These are phyloP conservation scores for Ranitomeya variabilis DNA, from an alignment of 2,113 vertebrate species.

Conservation along the genomic window DNA sequence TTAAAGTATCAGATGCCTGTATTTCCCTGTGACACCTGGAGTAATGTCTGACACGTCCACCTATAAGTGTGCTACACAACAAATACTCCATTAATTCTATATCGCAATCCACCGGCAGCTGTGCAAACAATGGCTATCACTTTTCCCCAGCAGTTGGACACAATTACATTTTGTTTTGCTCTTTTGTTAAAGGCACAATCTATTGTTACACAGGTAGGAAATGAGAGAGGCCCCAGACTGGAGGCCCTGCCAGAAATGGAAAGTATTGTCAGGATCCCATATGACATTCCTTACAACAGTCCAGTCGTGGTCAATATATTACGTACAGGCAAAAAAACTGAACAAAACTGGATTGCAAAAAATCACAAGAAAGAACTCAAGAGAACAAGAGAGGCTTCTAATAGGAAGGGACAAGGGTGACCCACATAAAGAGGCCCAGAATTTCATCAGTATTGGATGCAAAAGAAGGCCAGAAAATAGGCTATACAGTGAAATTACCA, in stretches of 20 bases:
- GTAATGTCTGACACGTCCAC: constrained; percentile 5
- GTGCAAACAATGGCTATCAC: constrained; percentile 33
- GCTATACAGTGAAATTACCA: no score
- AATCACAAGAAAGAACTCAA: background rate
- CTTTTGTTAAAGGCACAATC: constrained; percentile 19
- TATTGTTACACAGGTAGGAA: constrained; percentile 20
- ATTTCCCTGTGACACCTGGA: background rate
- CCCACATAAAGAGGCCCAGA: background rate
- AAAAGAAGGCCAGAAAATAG: background rate
- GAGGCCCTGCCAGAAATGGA: constrained; percentile 5
- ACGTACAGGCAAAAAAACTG: background rate
- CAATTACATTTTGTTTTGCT: constrained; percentile 37
- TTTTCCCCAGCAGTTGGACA: constrained; percentile 15
- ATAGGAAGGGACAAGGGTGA: background rate
- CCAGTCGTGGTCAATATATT: background rate
- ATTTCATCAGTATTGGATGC: background rate
- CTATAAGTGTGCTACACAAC: constrained; percentile 6
- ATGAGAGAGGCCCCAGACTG: constrained; percentile 15
- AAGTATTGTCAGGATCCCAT: background rate
- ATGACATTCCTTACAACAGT: background rate
- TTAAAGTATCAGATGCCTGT: constrained; percentile 34
- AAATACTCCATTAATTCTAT: constrained; percentile 31
- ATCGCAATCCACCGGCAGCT: constrained; percentile 9
- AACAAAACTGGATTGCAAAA: background rate
- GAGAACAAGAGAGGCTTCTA: background rate